Evolutionary conservation across 2,797 vertebrate genomes (phyloP), one percentile per base, ranked within the genome.

Genomic region (Urophycis tenuis): DNA sequence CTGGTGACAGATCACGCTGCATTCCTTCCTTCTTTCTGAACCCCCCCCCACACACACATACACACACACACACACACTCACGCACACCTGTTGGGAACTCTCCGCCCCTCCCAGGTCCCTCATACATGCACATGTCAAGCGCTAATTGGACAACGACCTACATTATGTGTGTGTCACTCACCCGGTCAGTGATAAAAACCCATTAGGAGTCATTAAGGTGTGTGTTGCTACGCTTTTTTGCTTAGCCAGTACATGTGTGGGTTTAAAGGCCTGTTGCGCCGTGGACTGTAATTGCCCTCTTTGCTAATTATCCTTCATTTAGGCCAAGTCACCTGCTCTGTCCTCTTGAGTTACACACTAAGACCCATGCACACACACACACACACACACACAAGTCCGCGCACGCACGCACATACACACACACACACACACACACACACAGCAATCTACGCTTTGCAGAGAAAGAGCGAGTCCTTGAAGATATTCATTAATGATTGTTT

Each of bases 241-340:
- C 77, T 77, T 35, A 72, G 82, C 39, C 73, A 8, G 71, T 78
- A 76, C 88, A 86, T 82, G 88, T 85, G 89, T 89, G 90, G 95
- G 95, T 94, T 96, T 95, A 94, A 95, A 95, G 94, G 95, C 94
- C 95, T 95, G 95, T 96, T 95, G 95, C 95, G 96, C 95, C 95
- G 94, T 91, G 82, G 84, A 93, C 85, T 94, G 93, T 98, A 97
- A 98, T 97, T 96, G 96, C 94, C 95, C 96, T 96, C 95, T 98
- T 96, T 95, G 95, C 95, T 95, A 99, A 98, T 99, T 98, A 98
- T 97, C 94, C 95, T 93, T 95, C 90, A 91, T 93, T 93, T 93
- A 93, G 92, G 96, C 95, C 94, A 96, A 96, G 95, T 98, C 95
- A 97, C 95, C 94, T 96, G 96, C 95, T 95, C 95, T 92, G 95